These are phyloP conservation scores for Crocodylus rhombifer DNA, from an alignment of 2,797 vertebrate species.

Conservation along the genomic window DNA sequence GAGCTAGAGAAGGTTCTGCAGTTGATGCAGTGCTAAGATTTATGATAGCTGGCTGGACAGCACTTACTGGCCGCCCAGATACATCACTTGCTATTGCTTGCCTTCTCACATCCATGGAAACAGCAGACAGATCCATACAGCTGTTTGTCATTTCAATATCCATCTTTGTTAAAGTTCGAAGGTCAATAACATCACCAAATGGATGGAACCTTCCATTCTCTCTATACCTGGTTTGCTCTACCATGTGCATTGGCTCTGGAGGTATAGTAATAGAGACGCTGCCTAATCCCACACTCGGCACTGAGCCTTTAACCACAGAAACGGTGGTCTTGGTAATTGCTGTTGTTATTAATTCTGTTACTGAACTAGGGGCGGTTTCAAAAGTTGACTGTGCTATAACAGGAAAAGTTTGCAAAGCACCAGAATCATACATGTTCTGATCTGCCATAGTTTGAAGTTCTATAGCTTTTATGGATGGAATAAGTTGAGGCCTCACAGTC, in stretches of 20 bases:
- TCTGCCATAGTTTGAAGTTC: slow-evolving; percentile 86
- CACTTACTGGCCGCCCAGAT: slow-evolving; percentile 87
- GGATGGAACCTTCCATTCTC: slow-evolving; percentile 88
- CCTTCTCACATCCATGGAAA: slow-evolving; percentile 83
- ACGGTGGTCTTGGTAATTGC: slow-evolving; percentile 87
- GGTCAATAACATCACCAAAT: slow-evolving; percentile 91
- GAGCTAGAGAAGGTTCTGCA: slow-evolving; percentile 83
- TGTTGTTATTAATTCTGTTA: slow-evolving; percentile 86
- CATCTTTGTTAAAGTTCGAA: slow-evolving; percentile 89
- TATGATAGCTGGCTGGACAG: slow-evolving; percentile 93
- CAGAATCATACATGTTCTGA: slow-evolving; percentile 84
- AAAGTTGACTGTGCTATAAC: slow-evolving; percentile 81
- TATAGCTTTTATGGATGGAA: slow-evolving; percentile 85
- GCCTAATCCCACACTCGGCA: slow-evolving; percentile 78
- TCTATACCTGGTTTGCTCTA: slow-evolving; percentile 83
- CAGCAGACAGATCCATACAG: slow-evolving; percentile 92
- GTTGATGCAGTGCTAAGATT: slow-evolving; percentile 91
- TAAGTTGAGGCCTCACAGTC: slow-evolving; percentile 84
- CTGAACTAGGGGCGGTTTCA: slow-evolving; percentile 80
- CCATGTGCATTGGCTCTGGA: slow-evolving; percentile 80
- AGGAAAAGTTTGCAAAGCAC: slow-evolving; percentile 87
- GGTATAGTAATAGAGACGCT: slow-evolving; percentile 79
- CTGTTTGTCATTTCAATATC: slow-evolving; percentile 87
- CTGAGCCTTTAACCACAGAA: slow-evolving; percentile 86
- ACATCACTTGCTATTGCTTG: slow-evolving; percentile 83